Percentiles rank a stretch among this genome's conserved stretches.
phyloP scores from a whole-genome alignment of 2,113 vertebrate species.

The Hydropotes inermis region DNA sequence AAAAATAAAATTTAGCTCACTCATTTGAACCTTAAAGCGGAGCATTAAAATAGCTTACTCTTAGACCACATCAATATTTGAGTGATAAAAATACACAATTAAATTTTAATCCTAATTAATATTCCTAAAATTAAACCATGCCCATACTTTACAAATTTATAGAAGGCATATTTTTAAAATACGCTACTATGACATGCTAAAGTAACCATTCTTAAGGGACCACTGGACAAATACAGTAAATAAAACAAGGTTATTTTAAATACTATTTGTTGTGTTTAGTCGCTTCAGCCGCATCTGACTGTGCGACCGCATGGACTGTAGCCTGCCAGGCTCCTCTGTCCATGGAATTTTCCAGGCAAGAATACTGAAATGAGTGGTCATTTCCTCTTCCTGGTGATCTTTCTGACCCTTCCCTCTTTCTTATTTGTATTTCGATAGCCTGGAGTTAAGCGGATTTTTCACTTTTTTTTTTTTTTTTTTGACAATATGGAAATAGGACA shows the following conservation, averaged over 20 bases:
- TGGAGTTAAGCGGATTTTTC: background rate
- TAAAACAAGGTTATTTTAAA: background rate
- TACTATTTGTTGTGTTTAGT: background rate
- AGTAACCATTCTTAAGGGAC: background rate
- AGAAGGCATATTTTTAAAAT: background rate
- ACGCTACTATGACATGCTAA: background rate
- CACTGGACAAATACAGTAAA: background rate
- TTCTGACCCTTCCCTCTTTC: background rate
- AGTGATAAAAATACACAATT: background rate
- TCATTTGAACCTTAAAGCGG: background rate
- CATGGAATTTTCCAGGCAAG: background rate
- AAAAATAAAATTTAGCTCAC: background rate
- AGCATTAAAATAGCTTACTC: background rate
- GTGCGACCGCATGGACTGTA: background rate
- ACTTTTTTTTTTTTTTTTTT: background rate
- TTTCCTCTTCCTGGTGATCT: background rate
- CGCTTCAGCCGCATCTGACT: fast-evolving
- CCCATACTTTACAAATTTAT: background rate
- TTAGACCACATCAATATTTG: background rate
- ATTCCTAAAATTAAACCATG: background rate
- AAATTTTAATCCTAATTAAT: slow-evolving; percentile 20
- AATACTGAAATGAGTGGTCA: background rate
- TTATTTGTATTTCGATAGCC: background rate
- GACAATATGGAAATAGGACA: background rate
- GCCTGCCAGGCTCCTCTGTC: background rate